Conservation (phyloP, 2,888 invertebrate species). For the Bugulina stolonifera region DNA sequence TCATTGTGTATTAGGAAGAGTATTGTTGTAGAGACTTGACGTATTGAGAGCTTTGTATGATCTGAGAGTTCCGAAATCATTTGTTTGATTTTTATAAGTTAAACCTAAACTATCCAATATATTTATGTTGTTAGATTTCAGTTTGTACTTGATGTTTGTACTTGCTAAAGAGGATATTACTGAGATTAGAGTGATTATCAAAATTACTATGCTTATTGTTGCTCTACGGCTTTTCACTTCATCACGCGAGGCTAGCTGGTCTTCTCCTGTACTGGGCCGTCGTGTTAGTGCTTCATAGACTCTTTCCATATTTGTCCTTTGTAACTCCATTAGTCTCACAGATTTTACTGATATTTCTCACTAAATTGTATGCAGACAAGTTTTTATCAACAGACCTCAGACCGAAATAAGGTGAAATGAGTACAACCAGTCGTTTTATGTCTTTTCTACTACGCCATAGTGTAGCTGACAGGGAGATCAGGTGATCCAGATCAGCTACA, state of each 20-base stretch:
- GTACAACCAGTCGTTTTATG: neutral
- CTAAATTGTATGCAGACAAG: neutral
- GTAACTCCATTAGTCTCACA: neutral
- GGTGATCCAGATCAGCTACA: neutral
- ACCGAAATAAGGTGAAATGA: neutral
- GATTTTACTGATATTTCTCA: neutral
- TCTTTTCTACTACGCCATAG: neutral
- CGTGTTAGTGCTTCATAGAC: neutral
- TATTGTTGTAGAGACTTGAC: neutral
- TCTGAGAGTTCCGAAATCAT: too few relatives aligned
- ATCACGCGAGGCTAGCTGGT: neutral
- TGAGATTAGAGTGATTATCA: neutral
- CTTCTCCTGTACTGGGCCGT: neutral
- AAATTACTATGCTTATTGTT: neutral
- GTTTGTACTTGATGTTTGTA: neutral
- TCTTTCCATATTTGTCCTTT: neutral
- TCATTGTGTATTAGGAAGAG: neutral
- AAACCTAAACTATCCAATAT: neutral
- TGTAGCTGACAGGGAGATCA: neutral
- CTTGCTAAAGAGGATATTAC: neutral
- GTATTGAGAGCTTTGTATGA: too few relatives aligned
- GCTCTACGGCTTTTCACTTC: neutral
- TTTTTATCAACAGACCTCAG: neutral
- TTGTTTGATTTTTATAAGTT: neutral
- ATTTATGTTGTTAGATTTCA: neutral